Evolutionary conservation across 2,797 vertebrate species (phyloP).

Genomic region (Emydoidea blandingii): DNA sequence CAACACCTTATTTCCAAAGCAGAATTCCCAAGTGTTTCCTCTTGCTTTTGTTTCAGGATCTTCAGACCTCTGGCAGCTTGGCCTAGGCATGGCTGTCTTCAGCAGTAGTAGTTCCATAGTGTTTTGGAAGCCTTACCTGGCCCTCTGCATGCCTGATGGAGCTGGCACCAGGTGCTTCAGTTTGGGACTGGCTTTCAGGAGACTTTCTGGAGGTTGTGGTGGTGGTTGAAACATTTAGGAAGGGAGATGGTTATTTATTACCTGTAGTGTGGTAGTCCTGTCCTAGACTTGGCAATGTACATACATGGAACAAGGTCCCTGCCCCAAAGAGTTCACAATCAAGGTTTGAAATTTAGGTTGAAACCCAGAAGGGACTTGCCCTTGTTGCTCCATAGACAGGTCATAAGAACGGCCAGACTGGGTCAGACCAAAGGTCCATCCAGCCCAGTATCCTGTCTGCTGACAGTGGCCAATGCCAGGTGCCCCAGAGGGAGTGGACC

Average conservation of each 20-base stretch:
- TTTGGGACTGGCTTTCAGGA: neutral
- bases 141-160: neutral
- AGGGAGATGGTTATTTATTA: too few species aligned
- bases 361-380: neutral
- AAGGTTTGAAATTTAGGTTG: neutral
- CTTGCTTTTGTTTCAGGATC: rapidly evolving
- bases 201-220: neutral
- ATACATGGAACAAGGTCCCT: too few species aligned
- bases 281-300: rapidly evolving
- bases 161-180: too few species aligned
- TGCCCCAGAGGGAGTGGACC: too few species aligned
- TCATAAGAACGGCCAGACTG: too few species aligned
- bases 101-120: rapidly evolving
- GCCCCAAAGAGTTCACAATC: neutral
- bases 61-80: rapidly evolving
- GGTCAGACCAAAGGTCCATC: too few species aligned
- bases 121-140: neutral
- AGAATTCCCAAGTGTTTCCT: neutral
- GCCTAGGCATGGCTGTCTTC: neutral
- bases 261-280: too few species aligned
- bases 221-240: neutral
- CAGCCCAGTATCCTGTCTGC: too few species aligned
- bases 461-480: too few species aligned
- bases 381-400: neutral
- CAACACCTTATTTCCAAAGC: neutral